These are phyloP conservation scores for Agrotis ipsilon DNA, from an alignment of 2,888 invertebrate genomes.

Conservation along the genomic window DNA sequence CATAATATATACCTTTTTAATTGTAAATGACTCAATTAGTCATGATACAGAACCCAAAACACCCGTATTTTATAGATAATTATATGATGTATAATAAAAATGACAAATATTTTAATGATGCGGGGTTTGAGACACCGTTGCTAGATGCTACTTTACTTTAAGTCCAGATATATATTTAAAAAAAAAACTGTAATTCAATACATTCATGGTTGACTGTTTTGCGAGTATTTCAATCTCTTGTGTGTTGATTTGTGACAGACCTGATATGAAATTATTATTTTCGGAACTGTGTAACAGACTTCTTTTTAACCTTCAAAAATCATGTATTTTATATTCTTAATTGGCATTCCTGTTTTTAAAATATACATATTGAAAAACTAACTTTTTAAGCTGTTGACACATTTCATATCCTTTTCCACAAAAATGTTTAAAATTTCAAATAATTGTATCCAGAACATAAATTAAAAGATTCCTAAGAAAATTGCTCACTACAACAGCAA, in stretches of 20 bases:
- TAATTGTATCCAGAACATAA: not conserved
- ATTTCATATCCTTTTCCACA: not conserved
- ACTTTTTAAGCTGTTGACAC: not conserved
- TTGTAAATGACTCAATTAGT: conserved; percentile 77
- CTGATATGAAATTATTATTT: too few relatives aligned
- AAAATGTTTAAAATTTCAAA: not conserved
- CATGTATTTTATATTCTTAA: not conserved
- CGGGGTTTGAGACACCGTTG: conserved; percentile 76
- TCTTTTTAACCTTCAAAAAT: conserved; percentile 13
- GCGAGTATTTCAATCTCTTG: not conserved
- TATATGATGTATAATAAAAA: conserved; percentile 77
- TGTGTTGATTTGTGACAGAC: not conserved
- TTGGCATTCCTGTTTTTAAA: conserved; percentile 15
- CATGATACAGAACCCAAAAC: conserved; percentile 75
- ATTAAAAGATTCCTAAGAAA: conserved; percentile 52
- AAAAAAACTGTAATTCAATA: not conserved
- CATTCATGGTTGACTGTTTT: not conserved
- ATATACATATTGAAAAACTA: not conserved
- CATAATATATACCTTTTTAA: conserved; percentile 77
- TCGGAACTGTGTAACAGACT: not conserved
- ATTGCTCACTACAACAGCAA: conserved; percentile 84
- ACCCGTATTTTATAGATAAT: conserved; percentile 75
- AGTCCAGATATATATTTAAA: not conserved
- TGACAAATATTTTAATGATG: conserved; percentile 75
- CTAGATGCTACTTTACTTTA: conserved; percentile 48